Evolutionary conservation across 2,888 invertebrate genomes (phyloP).

Genomic region (Atrina japonica): DNA sequence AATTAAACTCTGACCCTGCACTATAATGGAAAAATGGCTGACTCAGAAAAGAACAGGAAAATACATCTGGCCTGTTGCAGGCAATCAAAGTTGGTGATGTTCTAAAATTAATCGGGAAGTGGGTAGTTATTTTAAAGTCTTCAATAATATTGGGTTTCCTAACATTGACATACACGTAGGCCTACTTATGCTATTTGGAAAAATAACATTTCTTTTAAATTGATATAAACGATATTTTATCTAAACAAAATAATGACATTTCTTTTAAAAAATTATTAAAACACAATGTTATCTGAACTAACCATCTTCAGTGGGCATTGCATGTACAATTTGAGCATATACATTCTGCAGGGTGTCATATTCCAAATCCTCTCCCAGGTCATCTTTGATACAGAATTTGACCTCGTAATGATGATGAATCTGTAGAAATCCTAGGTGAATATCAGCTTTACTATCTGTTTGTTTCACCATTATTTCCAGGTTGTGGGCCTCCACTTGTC

Average conservation of each 20-base stretch:
- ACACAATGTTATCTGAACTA: background rate
- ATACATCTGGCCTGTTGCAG: too few relatives aligned
- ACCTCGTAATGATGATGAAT: conserved; percentile 78
- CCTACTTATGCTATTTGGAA: too few relatives aligned
- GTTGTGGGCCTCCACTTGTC: conserved; percentile 69
- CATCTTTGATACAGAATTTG: conserved; percentile 66
- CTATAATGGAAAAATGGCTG: too few relatives aligned
- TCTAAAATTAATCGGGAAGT: too few relatives aligned
- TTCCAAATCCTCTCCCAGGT: conserved; percentile 67
- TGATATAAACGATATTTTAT: background rate
- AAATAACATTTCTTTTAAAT: too few relatives aligned
- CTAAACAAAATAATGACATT: background rate
- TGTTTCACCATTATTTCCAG: conserved; percentile 71
- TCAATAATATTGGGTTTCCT: too few relatives aligned
- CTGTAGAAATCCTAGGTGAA: conserved; percentile 80
- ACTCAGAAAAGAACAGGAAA: too few relatives aligned
- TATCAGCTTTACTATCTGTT: conserved; percentile 63
- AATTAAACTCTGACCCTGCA: too few relatives aligned
- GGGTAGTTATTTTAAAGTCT: too few relatives aligned
- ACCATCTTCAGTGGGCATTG: conserved; percentile 73
- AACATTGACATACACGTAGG: too few relatives aligned
- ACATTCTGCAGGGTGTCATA: conserved; percentile 74
- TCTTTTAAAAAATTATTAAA: background rate
- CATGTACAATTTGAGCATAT: conserved; percentile 63
- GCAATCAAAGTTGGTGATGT: too few relatives aligned